A percentile compares a stretch with the other conserved stretches of the same genome.
Conservation (phyloP, 2,113 vertebrate genomes). For the Rallus limicola region DNA sequence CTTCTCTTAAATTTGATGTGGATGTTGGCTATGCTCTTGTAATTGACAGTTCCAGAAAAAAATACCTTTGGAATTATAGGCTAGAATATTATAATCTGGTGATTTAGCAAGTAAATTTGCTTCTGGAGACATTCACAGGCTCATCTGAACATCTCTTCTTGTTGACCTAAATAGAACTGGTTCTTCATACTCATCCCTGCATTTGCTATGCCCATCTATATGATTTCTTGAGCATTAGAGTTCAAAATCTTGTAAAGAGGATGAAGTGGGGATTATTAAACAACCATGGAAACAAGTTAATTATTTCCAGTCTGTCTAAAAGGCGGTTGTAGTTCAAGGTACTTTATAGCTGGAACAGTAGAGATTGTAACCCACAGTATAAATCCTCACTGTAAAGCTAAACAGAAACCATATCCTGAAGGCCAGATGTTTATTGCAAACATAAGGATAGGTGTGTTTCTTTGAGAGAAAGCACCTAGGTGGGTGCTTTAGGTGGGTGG, state of each 20-base stretch:
- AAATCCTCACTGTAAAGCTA: not conserved
- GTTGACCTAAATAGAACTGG: not conserved
- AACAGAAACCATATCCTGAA: not conserved
- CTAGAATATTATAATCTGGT: not conserved
- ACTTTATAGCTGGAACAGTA: not conserved
- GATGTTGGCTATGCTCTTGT: not conserved
- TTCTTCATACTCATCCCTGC: not conserved
- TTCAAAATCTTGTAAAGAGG: not conserved
- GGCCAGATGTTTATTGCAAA: not conserved
- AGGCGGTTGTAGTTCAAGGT: not conserved
- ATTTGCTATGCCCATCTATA: not conserved
- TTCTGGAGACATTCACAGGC: not conserved
- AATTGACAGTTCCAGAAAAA: not conserved
- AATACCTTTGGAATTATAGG: not conserved
- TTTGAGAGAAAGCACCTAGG: not conserved
- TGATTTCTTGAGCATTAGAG: not conserved
- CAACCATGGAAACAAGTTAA: not conserved
- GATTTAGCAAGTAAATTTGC: not conserved
- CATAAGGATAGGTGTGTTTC: not conserved
- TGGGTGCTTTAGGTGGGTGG: not conserved
- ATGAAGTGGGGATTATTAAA: not conserved
- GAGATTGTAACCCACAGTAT: not conserved
- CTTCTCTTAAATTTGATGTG: not conserved
- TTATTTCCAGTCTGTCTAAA: not conserved
- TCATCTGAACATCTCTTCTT: not conserved